phyloP scores from a whole-genome alignment of 2,797 vertebrate species.

The Eulemur coronatus region DNA sequence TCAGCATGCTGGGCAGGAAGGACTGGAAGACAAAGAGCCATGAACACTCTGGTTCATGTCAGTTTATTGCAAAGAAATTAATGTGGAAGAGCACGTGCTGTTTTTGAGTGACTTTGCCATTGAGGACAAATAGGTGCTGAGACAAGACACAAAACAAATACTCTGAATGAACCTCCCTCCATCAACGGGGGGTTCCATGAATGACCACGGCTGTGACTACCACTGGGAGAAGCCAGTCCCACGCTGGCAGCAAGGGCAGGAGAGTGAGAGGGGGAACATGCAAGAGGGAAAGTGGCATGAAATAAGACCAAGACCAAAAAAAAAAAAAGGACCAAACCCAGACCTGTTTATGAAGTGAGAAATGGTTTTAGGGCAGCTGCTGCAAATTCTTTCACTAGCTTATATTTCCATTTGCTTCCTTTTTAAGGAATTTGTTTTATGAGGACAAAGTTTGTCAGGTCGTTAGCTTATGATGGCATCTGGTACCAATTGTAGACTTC shows the following conservation, averaged over 20 bases:
- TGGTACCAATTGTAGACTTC: slow-evolving; percentile 83
- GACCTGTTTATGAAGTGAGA: slow-evolving; percentile 89
- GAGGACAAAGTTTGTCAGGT: slow-evolving; percentile 84
- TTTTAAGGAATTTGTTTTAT: slow-evolving; percentile 87
- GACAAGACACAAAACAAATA: neutral
- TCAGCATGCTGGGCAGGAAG: neutral
- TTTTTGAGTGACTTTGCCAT: neutral
- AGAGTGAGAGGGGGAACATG: neutral
- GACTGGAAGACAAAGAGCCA: neutral
- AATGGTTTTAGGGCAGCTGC: slow-evolving; percentile 85
- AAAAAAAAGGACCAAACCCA: slow-evolving; percentile 72
- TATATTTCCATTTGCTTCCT: slow-evolving; percentile 87
- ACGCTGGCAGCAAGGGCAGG: neutral
- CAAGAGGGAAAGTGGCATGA: slow-evolving; percentile 24
- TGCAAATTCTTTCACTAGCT: slow-evolving; percentile 88
- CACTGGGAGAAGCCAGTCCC: neutral
- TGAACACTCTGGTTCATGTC: neutral
- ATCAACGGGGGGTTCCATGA: neutral
- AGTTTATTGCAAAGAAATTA: slow-evolving; percentile 14
- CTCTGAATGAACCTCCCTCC: slow-evolving; percentile 15
- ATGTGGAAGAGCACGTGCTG: neutral
- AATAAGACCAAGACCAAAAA: slow-evolving; percentile 35
- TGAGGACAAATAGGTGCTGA: neutral
- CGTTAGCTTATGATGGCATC: slow-evolving; percentile 85
- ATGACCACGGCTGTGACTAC: slow-evolving; percentile 61